Evolutionary conservation across 2,797 vertebrate genomes (phyloP), one percentile per base, ranked within the genome.

Genomic region (Synaphobranchus kaupii): DNA sequence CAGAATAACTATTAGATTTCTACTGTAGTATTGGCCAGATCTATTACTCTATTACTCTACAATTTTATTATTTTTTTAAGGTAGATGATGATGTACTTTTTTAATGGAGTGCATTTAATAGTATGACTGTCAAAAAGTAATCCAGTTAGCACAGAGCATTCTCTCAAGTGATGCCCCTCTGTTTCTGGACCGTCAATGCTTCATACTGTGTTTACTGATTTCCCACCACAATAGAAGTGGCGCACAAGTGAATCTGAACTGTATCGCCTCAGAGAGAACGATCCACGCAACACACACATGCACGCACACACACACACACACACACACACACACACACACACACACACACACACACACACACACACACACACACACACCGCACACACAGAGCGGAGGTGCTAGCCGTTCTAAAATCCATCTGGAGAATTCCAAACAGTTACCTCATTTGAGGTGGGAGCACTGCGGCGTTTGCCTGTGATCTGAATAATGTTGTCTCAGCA

Each of bases 21-120:
- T 28, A 20, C 48, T 78, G 89, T 87, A 85, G 84, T 85, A 83
- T 88, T 87, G 56, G 84, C 73, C 88, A 84, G 89, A 84, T 73
- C 84, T 73, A 84, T 89, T 86, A 84, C 28, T 31, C 88, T 66
- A 86, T n/a, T n/a, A n/a, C n/a, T n/a, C n/a, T n/a, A n/a, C 34
- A 7, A 44, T 6, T 78, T 78, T 47, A 44, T 44, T n/a, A n/a
- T n/a, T n/a, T n/a, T 17, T 44, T 3, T n/a, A 28, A 28, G 8
- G 56, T 58, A 1, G 56, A 20, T 17, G 15, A 58, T 84, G 85
- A 91, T 91, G 91, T 90, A 88, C 91, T 4, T 54, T 52, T 54
- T 54, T 54, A 84, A 89, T 91, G 89, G 90, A 94, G 94, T 94
- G 93, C 91, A 92, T 91, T 92, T 90, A 90, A 91, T 93, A 90